A percentile compares a stretch with the other conserved stretches of the same genome.
These are phyloP conservation scores for Engraulis encrasicolus DNA, from an alignment of 2,113 vertebrate species.

Conservation along the genomic window DNA sequence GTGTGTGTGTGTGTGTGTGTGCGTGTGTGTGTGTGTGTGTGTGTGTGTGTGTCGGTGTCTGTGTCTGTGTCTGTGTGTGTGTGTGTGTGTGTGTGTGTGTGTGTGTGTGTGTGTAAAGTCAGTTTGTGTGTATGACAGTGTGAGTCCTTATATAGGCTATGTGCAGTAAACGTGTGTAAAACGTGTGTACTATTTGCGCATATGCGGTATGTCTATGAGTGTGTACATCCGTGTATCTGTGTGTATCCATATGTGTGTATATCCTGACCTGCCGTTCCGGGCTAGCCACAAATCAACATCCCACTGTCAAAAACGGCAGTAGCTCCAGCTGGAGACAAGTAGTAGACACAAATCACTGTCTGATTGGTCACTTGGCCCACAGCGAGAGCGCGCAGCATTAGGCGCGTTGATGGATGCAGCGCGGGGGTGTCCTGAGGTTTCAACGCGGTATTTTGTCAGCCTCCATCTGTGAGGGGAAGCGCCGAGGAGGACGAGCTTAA, in stretches of 20 bases:
- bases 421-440: not conserved
- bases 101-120: no score
- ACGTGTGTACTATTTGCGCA: no score
- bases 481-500: not conserved
- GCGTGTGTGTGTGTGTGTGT: no score
- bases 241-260: not conserved
- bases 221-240: no score
- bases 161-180: no score
- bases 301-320: conserved; percentile 2
- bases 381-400: not conserved
- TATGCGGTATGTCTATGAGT: no score
- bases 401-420: not conserved
- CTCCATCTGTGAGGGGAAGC: not conserved
- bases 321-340: conserved; percentile 35
- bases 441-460: not conserved
- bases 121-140: no score
- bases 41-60: no score
- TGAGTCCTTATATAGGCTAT: no score
- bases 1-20: no score
- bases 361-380: conserved; percentile 42
- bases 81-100: no score
- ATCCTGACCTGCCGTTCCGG: conserved; percentile 32
- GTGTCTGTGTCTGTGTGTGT: no score
- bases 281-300: conserved; percentile 54
- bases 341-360: conserved; percentile 58